These are phyloP conservation scores for Numenius phaeopus DNA, from an alignment of 2,797 vertebrate species.

Conservation along the genomic window DNA sequence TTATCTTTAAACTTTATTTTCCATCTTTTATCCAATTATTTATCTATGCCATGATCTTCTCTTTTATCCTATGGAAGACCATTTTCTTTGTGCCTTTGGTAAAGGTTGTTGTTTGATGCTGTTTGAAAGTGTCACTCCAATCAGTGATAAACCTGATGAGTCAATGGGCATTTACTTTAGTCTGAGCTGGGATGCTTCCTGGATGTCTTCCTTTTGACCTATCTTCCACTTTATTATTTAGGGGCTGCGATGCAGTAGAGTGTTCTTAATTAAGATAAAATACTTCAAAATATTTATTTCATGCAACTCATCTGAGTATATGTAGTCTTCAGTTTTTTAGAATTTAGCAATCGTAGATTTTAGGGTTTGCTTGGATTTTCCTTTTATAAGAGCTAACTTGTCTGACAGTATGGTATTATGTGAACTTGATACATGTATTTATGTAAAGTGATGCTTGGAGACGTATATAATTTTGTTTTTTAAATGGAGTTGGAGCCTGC, in stretches of 20 bases:
- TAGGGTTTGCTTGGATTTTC: neutral
- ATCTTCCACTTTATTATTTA: neutral
- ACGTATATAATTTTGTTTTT: neutral
- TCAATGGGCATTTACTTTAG: neutral
- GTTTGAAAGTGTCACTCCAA: neutral
- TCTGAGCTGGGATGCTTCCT: neutral
- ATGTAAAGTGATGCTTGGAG: neutral
- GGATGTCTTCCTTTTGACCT: neutral
- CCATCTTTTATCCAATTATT: neutral
- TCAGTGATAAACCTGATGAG: neutral
- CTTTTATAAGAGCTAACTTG: neutral
- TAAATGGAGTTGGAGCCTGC: neutral
- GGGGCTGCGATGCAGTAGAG: neutral
- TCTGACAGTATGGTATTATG: neutral
- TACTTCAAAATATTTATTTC: neutral
- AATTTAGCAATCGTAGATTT: neutral
- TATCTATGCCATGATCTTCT: neutral
- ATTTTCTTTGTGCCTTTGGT: neutral
- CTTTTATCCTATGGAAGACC: neutral
- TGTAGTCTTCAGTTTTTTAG: neutral
- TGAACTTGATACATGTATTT: neutral
- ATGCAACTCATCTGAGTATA: neutral
- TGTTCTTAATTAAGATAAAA: neutral
- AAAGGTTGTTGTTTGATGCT: neutral
- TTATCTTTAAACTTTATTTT: neutral